Base-by-base conservation (phyloP, 1,140 invertebrate genomes). In the Leucophenga varia region DNA sequence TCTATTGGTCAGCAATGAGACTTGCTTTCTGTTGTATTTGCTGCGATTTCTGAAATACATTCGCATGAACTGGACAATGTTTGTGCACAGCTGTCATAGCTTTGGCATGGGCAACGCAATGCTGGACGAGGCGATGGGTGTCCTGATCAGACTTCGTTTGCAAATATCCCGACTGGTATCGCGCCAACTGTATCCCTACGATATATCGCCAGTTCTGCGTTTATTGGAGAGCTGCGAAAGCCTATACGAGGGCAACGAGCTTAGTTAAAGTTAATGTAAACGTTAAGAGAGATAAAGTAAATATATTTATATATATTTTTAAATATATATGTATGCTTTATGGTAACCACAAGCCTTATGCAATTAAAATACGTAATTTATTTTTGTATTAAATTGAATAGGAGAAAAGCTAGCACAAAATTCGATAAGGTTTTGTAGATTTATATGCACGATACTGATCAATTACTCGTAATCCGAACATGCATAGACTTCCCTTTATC, bases 1-100 rank as follows among this genome's bases (percentile, higher is more conserved):
- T 79, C 85, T 91, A 67, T 80, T 95, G 46, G 88, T 93, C 18
- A 92, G 90, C 57, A 93, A 92, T 70, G 91, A 95, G 74, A 95
- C 91, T 4, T 93, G 90, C 75, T 95, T 94, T 72, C 76, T 95
- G 32, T 76, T 93, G 3, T 95, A 95, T 78, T 77, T 95, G 39
- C 78, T 93, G 39, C 81, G 90, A 55, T 87, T 93, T 64, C 79
- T 95, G 14, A 93, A 94, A 61, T 93, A 90, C 77, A 84, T 91
- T 10, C 79, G 86, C 50, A 81, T 87, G 54, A 90, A 91, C 72
- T 93, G 91, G 90, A 76, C 81, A 0, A 88, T 88, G 61, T 93
- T 94, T 69, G 80, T 91, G 1, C 79, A 81, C 18, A 86, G 84
- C 49, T 92, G 89, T 72, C 86, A 84, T 47, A 79, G 80, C 35